A percentile compares a stretch with the other conserved stretches of the same genome.
phyloP scores from a whole-genome alignment of 2,888 invertebrate genomes.

The Pimpla rufipes region DNA sequence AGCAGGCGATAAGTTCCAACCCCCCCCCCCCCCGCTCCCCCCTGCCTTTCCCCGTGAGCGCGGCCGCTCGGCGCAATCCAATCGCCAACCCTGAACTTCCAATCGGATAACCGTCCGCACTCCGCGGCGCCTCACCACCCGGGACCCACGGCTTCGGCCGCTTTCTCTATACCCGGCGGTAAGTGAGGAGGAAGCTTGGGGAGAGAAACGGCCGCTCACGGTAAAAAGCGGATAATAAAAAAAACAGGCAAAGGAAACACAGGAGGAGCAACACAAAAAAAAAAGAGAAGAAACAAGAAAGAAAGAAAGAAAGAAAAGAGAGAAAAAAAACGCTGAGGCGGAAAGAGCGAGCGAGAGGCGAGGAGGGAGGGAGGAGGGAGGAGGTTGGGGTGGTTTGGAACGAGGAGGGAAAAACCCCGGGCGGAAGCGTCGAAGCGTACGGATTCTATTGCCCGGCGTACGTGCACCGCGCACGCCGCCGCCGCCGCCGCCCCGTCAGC shows the following conservation, averaged over 20 bases:
- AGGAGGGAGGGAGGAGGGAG: constrained; percentile 20
- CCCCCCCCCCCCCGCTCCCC: too few species aligned
- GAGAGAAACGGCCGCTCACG: constrained; percentile 7
- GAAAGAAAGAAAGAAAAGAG: constrained; percentile 37
- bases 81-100: constrained; percentile 63
- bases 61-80: constrained; percentile 52
- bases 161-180: not conserved
- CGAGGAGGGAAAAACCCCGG: not conserved
- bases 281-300: constrained; percentile 21
- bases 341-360: not conserved
- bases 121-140: constrained; percentile 13
- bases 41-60: too few species aligned
- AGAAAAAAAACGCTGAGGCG: not conserved
- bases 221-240: constrained; percentile 15
- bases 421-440: constrained; percentile 60
- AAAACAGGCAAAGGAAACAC: not conserved
- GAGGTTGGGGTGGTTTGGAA: not conserved
- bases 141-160: not conserved
- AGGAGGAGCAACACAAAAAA: not conserved
- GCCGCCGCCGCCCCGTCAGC: constrained; percentile 11
- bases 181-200: constrained; percentile 4
- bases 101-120: constrained; percentile 62
- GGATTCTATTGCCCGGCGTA: constrained; percentile 48
- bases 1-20: constrained; percentile 40
- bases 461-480: too few species aligned